phyloP scores from a whole-genome alignment of 2,113 vertebrate species.

The Corythornis madagascariensis region DNA sequence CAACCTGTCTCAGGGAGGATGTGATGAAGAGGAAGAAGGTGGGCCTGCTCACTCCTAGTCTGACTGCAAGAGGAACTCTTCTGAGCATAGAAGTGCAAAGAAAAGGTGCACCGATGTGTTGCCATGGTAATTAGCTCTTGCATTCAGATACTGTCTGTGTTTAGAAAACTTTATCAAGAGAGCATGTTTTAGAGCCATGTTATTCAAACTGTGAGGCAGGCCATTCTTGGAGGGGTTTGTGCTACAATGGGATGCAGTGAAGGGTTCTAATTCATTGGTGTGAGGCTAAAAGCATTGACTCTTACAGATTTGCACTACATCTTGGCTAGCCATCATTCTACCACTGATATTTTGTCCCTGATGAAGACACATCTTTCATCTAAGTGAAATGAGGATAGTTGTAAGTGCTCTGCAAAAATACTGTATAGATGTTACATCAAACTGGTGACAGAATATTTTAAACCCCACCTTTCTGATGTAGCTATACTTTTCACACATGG shows the following conservation, averaged over 20 bases:
- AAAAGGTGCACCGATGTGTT: background rate
- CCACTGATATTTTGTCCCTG: background rate
- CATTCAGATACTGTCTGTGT: background rate
- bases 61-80: background rate
- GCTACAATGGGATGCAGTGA: background rate
- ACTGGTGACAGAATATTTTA: background rate
- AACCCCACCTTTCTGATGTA: background rate
- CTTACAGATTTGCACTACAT: background rate
- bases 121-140: background rate
- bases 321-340: background rate
- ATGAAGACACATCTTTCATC: background rate
- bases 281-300: background rate
- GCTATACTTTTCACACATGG: background rate
- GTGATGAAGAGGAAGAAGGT: background rate
- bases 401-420: background rate
- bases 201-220: background rate
- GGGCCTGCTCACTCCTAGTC: background rate
- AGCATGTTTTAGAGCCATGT: background rate
- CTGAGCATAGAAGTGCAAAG: background rate
- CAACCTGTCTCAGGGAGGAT: background rate
- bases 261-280: background rate
- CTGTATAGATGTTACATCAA: background rate
- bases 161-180: background rate
- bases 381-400: background rate
- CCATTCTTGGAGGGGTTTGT: background rate